Percentiles rank a stretch among this genome's conserved stretches.
Evolutionary conservation across 1,140 invertebrate species (phyloP).

Genomic region (Popillia japonica): DNA sequence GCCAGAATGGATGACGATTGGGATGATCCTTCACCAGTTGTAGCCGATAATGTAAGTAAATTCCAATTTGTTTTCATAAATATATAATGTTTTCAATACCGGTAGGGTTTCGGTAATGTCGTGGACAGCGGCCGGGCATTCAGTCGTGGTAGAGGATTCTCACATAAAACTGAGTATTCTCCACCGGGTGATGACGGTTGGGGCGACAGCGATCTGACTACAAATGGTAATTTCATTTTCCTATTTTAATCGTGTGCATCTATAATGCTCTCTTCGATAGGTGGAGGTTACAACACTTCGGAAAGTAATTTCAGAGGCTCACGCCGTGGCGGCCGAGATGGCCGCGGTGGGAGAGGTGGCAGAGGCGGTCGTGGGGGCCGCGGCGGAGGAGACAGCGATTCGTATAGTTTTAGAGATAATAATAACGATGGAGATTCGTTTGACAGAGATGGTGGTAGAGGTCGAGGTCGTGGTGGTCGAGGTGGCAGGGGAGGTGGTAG

Average conservation of each 20-base stretch:
- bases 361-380: constrained; percentile 31
- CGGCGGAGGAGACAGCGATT: constrained; percentile 37
- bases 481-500: constrained; percentile 41
- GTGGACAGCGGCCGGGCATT: constrained; percentile 30
- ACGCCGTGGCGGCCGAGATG: background rate
- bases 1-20: constrained; percentile 36
- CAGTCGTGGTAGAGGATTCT: constrained; percentile 39
- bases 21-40: constrained; percentile 29
- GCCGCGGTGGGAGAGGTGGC: constrained; percentile 21
- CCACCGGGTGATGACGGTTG: constrained; percentile 51
- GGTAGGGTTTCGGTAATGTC: background rate
- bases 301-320: background rate
- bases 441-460: constrained; percentile 34
- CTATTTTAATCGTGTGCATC: background rate
- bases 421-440: background rate
- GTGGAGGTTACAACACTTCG: constrained; percentile 3
- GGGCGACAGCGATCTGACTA: background rate
- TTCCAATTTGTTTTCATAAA: too few species aligned
- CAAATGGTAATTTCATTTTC: background rate
- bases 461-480: constrained; percentile 41
- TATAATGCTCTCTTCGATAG: background rate
- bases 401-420: background rate
- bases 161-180: background rate
- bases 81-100: too few species aligned
- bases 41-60: background rate